Percentiles rank a stretch among this genome's conserved stretches.
Conservation (phyloP, 2,888 invertebrate genomes). For the Odontocolon sp. region DNA sequence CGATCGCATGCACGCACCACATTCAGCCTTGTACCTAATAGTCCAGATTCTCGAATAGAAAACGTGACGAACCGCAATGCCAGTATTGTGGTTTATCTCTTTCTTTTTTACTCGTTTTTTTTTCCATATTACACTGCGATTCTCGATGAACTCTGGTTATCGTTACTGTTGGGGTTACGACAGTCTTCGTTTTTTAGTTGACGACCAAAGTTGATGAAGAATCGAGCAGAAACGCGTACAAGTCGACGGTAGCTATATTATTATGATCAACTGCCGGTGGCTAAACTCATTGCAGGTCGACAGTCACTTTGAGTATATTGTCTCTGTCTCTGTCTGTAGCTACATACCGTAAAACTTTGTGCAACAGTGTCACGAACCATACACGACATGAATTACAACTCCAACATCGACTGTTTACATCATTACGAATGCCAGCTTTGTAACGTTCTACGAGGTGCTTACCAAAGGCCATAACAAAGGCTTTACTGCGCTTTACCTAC, state of each 20-base stretch:
- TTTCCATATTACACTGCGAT: neutral
- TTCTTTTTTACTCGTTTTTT: neutral
- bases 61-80: slow-evolving; percentile 28
- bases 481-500: neutral
- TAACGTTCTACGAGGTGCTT: neutral
- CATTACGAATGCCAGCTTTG: slow-evolving; percentile 17
- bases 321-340: neutral
- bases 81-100: neutral
- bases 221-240: neutral
- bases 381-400: slow-evolving; percentile 16
- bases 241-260: neutral
- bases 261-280: neutral
- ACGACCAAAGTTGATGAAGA: neutral
- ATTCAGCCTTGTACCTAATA: slow-evolving; percentile 48
- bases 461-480: neutral
- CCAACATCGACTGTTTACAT: slow-evolving; percentile 28
- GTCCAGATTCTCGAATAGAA: slow-evolving; percentile 37
- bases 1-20: slow-evolving; percentile 11
- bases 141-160: slow-evolving; percentile 4
- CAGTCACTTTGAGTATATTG: neutral
- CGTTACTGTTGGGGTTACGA: slow-evolving; percentile 3
- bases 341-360: neutral
- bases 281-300: neutral
- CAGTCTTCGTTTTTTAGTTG: neutral
- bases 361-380: slow-evolving; percentile 3